Evolutionary conservation across 2,797 vertebrate species (phyloP).

Genomic region (Phoeniculus purpureus): DNA sequence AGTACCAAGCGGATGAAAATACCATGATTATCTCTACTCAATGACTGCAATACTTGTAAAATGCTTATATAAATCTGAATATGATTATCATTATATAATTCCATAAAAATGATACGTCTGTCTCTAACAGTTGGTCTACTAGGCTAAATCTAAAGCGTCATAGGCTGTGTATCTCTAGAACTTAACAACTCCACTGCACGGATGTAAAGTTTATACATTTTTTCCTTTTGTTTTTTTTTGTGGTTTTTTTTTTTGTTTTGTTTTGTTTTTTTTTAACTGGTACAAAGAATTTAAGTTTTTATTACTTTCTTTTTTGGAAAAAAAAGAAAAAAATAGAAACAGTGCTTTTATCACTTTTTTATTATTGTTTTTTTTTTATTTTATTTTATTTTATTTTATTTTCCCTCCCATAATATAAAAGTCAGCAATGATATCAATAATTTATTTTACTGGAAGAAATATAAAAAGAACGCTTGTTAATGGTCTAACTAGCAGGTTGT

Average conservation of each 20-base stretch:
- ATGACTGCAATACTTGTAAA: constrained; percentile 91
- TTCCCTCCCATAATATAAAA: constrained; percentile 94
- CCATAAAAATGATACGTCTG: constrained; percentile 92
- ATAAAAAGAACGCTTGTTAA: constrained; percentile 91
- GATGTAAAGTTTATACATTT: constrained; percentile 92
- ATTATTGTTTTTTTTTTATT: constrained; percentile 79
- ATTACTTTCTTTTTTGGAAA: constrained; percentile 87
- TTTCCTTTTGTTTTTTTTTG: not conserved
- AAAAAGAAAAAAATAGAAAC: constrained; percentile 91
- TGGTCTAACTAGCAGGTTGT: constrained; percentile 82
- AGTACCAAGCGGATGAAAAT: constrained; percentile 88
- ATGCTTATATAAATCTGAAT: constrained; percentile 92
- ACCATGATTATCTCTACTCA: constrained; percentile 87
- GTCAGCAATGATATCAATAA: constrained; percentile 94
- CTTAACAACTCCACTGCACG: constrained; percentile 94
- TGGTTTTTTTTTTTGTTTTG: constrained; percentile 62
- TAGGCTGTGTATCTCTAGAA: constrained; percentile 91
- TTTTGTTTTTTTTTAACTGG: constrained; percentile 80
- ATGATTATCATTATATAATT: constrained; percentile 88
- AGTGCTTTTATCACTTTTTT: constrained; percentile 86
- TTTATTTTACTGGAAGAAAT: constrained; percentile 94
- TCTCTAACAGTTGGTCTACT: constrained; percentile 90
- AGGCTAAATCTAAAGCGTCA: constrained; percentile 93
- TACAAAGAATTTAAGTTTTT: constrained; percentile 91
- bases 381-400: constrained; percentile 79